Evolutionary conservation across 2,888 invertebrate genomes (phyloP).

Genomic region (Peribatodes rhomboidaria): DNA sequence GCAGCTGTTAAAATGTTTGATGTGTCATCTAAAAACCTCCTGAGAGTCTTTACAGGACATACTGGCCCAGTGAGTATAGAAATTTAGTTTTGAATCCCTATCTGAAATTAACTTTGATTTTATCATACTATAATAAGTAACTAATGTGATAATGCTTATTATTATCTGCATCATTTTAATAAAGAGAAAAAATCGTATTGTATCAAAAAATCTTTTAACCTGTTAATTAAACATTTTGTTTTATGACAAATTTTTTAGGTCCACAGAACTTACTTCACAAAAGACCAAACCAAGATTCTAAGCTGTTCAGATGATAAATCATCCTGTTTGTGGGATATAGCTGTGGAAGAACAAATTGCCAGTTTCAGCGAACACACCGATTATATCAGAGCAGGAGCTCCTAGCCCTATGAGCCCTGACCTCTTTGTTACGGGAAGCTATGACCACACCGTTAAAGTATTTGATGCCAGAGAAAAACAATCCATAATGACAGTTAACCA

Average conservation of each 20-base stretch:
- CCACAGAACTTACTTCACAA: constrained; percentile 93
- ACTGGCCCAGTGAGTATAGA: constrained; percentile 87
- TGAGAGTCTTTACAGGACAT: constrained; percentile 95
- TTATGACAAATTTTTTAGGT: constrained; percentile 74
- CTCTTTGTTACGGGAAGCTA: constrained; percentile 95
- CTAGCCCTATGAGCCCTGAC: constrained; percentile 91
- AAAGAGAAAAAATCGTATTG: too few relatives aligned
- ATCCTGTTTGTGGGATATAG: constrained; percentile 96
- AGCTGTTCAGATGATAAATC: constrained; percentile 97
- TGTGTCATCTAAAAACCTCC: constrained; percentile 92
- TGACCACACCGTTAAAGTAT: constrained; percentile 95
- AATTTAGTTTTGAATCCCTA: too few relatives aligned
- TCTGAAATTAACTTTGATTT: too few relatives aligned
- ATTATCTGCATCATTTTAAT: too few relatives aligned
- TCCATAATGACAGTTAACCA: constrained; percentile 93
- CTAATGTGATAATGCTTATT: too few relatives aligned
- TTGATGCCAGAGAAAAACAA: constrained; percentile 92
- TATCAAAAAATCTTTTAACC: background rate
- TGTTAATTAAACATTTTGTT: too few relatives aligned
- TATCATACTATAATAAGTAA: too few relatives aligned
- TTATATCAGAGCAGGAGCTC: constrained; percentile 94
- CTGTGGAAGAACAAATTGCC: constrained; percentile 91
- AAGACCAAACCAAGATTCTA: constrained; percentile 91
- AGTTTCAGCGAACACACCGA: constrained; percentile 91
- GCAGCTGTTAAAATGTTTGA: constrained; percentile 95